These are phyloP conservation scores for Branchinecta sandiegonensis DNA, from an alignment of 2,888 invertebrate species.

Conservation along the genomic window DNA sequence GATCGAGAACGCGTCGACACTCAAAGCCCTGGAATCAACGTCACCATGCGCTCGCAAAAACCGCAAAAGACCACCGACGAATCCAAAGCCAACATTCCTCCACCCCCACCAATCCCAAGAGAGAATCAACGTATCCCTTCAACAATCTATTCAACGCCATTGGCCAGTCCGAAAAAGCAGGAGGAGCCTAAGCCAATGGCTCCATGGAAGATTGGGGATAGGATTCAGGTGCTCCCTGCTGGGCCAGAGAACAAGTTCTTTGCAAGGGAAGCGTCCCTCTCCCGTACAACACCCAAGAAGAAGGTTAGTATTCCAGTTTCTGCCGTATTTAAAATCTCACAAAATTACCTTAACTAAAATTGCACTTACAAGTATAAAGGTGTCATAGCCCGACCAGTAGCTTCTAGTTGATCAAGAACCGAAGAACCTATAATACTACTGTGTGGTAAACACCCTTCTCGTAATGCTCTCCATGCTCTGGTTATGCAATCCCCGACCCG, in stretches of 20 bases:
- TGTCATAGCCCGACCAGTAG: too few relatives aligned
- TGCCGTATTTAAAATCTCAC: too few relatives aligned
- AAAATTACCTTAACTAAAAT: too few relatives aligned
- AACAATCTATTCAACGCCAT: slow-evolving; percentile 1
- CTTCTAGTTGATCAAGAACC: too few relatives aligned
- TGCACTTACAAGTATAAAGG: too few relatives aligned
- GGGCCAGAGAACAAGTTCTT: slow-evolving; percentile 30
- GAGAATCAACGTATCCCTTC: slow-evolving; percentile 22
- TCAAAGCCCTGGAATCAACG: slow-evolving; percentile 44
- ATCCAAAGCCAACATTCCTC: neutral
- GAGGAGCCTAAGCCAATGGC: slow-evolving; percentile 20
- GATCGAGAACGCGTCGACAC: slow-evolving; percentile 21
- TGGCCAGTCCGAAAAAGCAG: slow-evolving; percentile 19
- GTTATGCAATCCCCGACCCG: too few relatives aligned
- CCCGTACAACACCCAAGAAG: neutral
- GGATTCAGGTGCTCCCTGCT: slow-evolving; percentile 31
- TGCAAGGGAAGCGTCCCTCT: neutral
- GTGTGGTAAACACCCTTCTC: too few relatives aligned
- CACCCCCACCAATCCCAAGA: neutral
- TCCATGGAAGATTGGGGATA: slow-evolving; percentile 22
- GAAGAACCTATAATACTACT: too few relatives aligned
- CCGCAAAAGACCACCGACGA: slow-evolving; percentile 23
- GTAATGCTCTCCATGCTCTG: too few relatives aligned
- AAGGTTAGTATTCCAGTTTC: neutral
- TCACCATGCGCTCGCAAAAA: slow-evolving; percentile 54